phyloP scores from a whole-genome alignment of 2,113 vertebrate species.

The Gymnocephalus cernua region DNA sequence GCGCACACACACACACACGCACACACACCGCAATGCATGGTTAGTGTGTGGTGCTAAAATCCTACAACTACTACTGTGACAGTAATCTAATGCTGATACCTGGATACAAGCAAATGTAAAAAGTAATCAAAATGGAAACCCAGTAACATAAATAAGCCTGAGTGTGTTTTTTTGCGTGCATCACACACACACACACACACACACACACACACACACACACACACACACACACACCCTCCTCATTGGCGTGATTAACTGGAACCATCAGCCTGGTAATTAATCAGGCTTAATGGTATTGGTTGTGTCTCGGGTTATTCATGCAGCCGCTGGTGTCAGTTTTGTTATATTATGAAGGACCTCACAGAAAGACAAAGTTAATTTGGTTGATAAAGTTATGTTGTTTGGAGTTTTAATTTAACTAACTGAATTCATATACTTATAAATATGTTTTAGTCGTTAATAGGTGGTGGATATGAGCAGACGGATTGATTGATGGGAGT shows the following conservation, averaged over 20 bases:
- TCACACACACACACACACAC: neutral
- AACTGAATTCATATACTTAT: neutral
- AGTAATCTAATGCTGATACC: conserved; percentile 13
- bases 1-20: neutral
- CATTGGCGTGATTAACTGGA: conserved; percentile 49
- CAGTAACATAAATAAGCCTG: conserved; percentile 18
- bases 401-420: neutral
- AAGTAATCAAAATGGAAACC: conserved; percentile 36
- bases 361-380: no score
- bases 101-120: conserved; percentile 15
- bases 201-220: neutral
- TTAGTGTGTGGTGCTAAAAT: conserved; percentile 23
- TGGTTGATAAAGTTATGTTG: neutral
- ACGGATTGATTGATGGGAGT: neutral
- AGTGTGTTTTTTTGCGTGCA: no score
- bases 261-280: conserved; percentile 43
- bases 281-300: conserved; percentile 42
- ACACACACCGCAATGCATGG: no score
- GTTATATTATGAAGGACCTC: conserved; percentile 20
- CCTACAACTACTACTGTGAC: conserved; percentile 1
- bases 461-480: neutral
- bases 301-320: conserved; percentile 47
- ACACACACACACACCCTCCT: neutral
- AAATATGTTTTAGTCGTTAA: neutral
- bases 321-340: conserved; percentile 31